phyloP scores from a whole-genome alignment of 2,797 vertebrate genomes.

The Hylomyscus alleni region DNA sequence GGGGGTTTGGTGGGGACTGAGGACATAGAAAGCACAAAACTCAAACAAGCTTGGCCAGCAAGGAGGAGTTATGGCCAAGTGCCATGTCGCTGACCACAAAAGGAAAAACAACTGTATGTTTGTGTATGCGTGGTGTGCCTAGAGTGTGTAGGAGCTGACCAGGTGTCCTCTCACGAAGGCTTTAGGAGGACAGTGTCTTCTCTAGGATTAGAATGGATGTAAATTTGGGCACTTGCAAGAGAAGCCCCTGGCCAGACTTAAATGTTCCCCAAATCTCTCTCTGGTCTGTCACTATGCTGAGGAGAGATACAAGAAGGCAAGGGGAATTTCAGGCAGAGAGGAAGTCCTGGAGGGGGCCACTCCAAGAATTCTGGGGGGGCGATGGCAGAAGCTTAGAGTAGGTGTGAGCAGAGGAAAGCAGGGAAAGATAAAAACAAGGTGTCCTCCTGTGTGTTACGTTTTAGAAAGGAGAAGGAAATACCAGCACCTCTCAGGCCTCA shows the following conservation, averaged over 20 bases:
- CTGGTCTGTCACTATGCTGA: neutral
- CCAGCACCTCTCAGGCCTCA: neutral
- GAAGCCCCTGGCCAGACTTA: neutral
- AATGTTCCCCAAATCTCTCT: too few relatives aligned
- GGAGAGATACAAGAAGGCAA: neutral
- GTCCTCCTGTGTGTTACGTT: neutral
- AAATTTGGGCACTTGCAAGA: neutral
- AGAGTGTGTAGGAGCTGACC: too few relatives aligned
- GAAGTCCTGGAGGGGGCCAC: neutral
- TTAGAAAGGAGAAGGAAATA: neutral
- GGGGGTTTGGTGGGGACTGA: neutral
- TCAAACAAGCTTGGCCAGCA: neutral
- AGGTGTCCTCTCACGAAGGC: fast-evolving
- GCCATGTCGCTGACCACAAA: neutral
- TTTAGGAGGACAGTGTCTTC: neutral
- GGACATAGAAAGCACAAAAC: neutral
- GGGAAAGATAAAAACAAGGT: neutral
- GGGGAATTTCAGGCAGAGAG: neutral
- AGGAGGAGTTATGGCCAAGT: neutral
- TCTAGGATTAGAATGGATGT: slow-evolving; percentile 7
- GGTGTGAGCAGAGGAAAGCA: neutral
- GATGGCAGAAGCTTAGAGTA: neutral
- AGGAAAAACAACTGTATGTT: neutral
- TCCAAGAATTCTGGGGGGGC: neutral
- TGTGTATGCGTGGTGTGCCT: neutral